Evolutionary conservation across 2,888 invertebrate species (phyloP).

Genomic region (Athalia circularis): DNA sequence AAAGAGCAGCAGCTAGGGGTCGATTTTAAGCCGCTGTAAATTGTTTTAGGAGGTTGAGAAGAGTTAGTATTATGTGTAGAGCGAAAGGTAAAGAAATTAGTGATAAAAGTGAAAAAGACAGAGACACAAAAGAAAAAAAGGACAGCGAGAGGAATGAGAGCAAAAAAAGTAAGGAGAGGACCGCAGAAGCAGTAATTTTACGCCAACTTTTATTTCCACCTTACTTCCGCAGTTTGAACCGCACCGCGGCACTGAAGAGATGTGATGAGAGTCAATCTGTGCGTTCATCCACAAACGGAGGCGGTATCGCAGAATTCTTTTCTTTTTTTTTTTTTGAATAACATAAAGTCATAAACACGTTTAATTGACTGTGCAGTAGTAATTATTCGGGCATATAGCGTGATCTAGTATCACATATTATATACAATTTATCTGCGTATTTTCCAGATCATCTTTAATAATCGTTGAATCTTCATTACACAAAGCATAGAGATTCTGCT

Average conservation of each 20-base stretch:
- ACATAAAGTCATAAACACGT: no score
- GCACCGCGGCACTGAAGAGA: neutral
- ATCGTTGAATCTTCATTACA: no score
- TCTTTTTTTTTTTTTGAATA: no score
- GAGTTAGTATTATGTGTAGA: neutral
- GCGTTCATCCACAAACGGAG: no score
- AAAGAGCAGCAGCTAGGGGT: constrained; percentile 47
- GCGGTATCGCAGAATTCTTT: no score
- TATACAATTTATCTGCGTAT: no score
- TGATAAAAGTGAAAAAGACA: constrained; percentile 18
- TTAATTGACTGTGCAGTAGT: no score
- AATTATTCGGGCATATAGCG: no score
- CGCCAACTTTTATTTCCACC: constrained; percentile 39
- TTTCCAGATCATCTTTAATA: no score
- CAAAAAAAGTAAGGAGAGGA: neutral
- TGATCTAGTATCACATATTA: no score
- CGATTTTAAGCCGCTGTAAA: constrained; percentile 53
- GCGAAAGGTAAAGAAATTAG: constrained; percentile 25
- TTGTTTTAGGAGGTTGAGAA: constrained; percentile 48
- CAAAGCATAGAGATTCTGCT: no score
- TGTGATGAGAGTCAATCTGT: no score
- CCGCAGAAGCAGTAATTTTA: constrained; percentile 26
- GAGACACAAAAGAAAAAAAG: constrained; percentile 6
- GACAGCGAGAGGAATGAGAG: constrained; percentile 5
- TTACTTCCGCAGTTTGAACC: constrained; percentile 12